These are phyloP conservation scores for Chroicocephalus ridibundus DNA, from an alignment of 2,113 vertebrate species.

Conservation along the genomic window DNA sequence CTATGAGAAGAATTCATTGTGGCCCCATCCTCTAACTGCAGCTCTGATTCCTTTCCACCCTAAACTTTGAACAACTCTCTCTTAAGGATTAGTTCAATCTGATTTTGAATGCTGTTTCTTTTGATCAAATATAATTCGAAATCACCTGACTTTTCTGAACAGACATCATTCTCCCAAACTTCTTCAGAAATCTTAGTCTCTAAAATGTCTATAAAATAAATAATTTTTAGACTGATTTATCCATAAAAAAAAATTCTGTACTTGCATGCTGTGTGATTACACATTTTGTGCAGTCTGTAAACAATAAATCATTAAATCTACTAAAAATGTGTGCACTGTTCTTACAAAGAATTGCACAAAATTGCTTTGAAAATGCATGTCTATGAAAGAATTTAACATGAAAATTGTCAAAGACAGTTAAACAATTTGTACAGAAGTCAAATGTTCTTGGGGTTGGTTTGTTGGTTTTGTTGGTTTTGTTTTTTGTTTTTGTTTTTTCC, in stretches of 20 bases:
- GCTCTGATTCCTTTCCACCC: not conserved
- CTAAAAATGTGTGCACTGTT: not conserved
- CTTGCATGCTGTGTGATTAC: not conserved
- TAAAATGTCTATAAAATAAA: not conserved
- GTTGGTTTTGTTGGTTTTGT: not conserved
- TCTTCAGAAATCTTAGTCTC: not conserved
- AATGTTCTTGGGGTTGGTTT: not conserved
- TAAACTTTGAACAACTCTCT: not conserved
- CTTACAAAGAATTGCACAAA: not conserved
- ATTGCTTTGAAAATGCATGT: not conserved
- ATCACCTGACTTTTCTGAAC: not conserved
- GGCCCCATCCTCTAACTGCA: not conserved
- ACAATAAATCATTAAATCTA: not conserved
- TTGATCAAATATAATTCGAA: not conserved
- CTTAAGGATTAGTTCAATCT: not conserved
- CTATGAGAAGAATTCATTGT: not conserved
- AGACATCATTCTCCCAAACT: not conserved
- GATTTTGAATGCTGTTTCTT: not conserved
- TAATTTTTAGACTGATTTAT: not conserved
- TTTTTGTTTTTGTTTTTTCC: not conserved
- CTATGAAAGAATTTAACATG: not conserved
- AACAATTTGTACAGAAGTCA: not conserved
- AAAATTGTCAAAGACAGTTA: not conserved
- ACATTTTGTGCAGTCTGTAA: not conserved
- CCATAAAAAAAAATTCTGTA: not conserved